Conservation (phyloP, 2,888 invertebrate genomes). For the Stenurella melanura region DNA sequence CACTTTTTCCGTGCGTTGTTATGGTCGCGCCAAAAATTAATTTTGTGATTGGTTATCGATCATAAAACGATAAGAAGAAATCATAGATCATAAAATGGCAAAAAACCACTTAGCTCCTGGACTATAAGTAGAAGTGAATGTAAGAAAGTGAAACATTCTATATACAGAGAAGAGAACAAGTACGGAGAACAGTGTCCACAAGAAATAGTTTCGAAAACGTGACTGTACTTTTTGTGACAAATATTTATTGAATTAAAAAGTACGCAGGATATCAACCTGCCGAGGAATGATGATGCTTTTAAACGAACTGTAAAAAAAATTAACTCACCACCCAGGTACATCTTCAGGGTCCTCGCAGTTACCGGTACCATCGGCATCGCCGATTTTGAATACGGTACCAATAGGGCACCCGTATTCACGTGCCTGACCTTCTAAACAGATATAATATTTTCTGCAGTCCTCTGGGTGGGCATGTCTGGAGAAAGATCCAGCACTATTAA, state of each 20-base stretch:
- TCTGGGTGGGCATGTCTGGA: slow-evolving; percentile 96
- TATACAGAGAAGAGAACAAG: neutral
- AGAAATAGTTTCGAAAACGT: neutral
- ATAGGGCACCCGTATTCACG: slow-evolving; percentile 97
- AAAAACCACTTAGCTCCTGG: no score
- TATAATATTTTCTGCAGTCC: slow-evolving; percentile 96
- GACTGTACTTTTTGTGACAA: no score
- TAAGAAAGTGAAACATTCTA: neutral
- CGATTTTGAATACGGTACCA: slow-evolving; percentile 96
- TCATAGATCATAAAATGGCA: no score
- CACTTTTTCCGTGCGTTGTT: no score
- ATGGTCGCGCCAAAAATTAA: no score
- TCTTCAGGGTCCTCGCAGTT: slow-evolving; percentile 97
- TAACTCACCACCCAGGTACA: slow-evolving; percentile 94
- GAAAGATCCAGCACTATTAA: slow-evolving; percentile 90
- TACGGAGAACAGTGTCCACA: neutral
- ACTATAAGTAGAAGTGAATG: no score
- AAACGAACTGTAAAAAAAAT: neutral
- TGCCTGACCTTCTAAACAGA: slow-evolving; percentile 93
- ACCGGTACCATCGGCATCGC: slow-evolving; percentile 91
- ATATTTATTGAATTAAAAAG: no score
- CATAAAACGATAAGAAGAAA: no score
- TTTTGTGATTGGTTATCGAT: no score
- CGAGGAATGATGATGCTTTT: no score
- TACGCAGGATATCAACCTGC: no score